Evolutionary conservation across 2,888 invertebrate species (phyloP).

Genomic region (Calliphora vomitoria): DNA sequence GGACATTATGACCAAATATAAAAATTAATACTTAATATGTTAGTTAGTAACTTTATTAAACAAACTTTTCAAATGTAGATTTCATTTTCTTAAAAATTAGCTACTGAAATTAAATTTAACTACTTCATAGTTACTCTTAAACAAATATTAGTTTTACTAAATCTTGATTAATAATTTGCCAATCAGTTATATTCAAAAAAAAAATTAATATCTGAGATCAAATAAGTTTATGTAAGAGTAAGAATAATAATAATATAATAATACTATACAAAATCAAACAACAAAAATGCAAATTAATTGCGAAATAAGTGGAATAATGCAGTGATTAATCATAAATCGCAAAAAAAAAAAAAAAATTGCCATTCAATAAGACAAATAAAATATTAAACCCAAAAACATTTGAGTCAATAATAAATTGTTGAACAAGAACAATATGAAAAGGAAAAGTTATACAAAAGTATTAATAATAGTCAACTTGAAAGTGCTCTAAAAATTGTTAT

Average conservation of each 20-base stretch:
- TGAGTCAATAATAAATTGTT: constrained; percentile 10
- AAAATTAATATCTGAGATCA: constrained; percentile 18
- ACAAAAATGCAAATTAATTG: constrained; percentile 52
- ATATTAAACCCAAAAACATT: background rate
- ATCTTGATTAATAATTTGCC: background rate
- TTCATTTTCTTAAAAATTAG: too few species aligned
- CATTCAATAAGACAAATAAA: constrained; percentile 16
- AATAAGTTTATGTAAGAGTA: background rate
- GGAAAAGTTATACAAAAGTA: background rate
- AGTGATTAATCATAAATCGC: constrained; percentile 5
- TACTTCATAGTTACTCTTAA: too few species aligned
- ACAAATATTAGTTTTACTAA: background rate
- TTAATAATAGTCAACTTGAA: background rate
- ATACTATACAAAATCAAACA: background rate
- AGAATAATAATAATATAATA: background rate
- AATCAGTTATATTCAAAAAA: background rate
- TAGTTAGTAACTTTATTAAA: too few species aligned
- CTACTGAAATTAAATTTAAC: too few species aligned
- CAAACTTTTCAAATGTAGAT: too few species aligned
- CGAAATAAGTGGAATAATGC: constrained; percentile 23
- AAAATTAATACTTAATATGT: too few species aligned
- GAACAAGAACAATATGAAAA: background rate
- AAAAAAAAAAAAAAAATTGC: background rate
- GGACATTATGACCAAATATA: too few species aligned
- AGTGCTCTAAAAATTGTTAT: too few species aligned